Conservation (phyloP, 2,888 invertebrate genomes). For the Dryadula phaetusa region DNA sequence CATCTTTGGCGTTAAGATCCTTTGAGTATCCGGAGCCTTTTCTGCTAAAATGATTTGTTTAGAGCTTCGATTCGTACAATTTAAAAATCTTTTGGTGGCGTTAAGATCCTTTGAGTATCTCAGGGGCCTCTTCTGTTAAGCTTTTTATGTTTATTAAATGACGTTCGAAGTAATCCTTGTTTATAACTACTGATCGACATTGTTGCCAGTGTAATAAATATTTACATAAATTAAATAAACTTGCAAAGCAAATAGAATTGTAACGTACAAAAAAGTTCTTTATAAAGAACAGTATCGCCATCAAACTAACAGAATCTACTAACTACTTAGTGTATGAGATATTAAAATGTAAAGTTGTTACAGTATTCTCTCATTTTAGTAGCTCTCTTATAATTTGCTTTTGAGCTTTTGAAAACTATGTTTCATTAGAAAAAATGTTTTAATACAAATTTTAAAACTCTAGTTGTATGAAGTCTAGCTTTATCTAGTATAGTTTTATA, state of each 20-base stretch:
- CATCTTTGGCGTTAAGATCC: too few relatives aligned
- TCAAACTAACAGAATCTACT: slow-evolving; percentile 8
- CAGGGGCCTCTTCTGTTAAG: too few relatives aligned
- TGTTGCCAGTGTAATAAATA: too few relatives aligned
- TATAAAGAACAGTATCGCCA: not conserved
- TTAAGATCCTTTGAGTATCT: too few relatives aligned
- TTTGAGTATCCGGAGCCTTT: too few relatives aligned
- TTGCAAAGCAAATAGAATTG: not conserved
- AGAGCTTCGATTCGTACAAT: too few relatives aligned
- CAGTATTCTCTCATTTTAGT: slow-evolving; percentile 2
- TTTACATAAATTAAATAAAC: too few relatives aligned
- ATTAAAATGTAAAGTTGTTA: slow-evolving; percentile 9
- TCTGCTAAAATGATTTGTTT: too few relatives aligned
- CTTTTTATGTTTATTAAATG: too few relatives aligned
- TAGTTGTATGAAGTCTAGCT: slow-evolving; percentile 1
- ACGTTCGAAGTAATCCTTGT: too few relatives aligned
- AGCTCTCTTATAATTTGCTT: slow-evolving; percentile 10
- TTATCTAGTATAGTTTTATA: not conserved
- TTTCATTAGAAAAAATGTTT: slow-evolving; percentile 8
- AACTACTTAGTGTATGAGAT: slow-evolving; percentile 4
- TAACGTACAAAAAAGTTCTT: not conserved
- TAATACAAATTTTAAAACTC: not conserved
- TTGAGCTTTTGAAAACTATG: slow-evolving; percentile 16
- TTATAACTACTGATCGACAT: too few relatives aligned
- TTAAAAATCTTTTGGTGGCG: too few relatives aligned